Conservation (phyloP, 2,113 vertebrate species). For the Mystacornis crossleyi region DNA sequence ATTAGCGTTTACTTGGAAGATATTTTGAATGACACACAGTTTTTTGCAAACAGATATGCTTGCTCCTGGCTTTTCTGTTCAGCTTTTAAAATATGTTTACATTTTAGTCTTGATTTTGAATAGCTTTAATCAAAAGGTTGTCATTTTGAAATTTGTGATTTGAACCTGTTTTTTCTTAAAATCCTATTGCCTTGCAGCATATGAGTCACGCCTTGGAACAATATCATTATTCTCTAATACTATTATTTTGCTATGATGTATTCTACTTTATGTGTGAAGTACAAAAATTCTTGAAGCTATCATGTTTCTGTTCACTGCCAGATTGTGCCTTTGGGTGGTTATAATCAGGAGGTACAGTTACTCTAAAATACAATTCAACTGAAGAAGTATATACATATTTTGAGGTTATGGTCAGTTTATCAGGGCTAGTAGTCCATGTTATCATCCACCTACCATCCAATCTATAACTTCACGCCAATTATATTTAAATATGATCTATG, state of each 20-base stretch:
- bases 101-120: neutral
- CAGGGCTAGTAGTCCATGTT: neutral
- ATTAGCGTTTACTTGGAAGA: conserved; percentile 17
- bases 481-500: neutral
- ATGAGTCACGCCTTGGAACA: neutral
- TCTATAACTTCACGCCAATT: neutral
- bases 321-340: neutral
- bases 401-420: neutral
- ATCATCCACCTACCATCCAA: neutral
- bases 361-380: neutral
- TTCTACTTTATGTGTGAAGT: neutral
- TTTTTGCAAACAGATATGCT: neutral
- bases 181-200: neutral
- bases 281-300: neutral
- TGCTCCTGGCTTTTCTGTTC: neutral
- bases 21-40: neutral
- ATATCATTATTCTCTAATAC: neutral
- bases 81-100: neutral
- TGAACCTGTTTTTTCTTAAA: neutral
- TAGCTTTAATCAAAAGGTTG: neutral
- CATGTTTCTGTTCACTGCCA: neutral
- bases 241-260: neutral
- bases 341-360: neutral
- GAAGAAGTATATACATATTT: neutral
- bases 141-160: neutral